These are phyloP conservation scores for Thysanoteuthis rhombus DNA, from an alignment of 2,888 invertebrate genomes.

Conservation along the genomic window DNA sequence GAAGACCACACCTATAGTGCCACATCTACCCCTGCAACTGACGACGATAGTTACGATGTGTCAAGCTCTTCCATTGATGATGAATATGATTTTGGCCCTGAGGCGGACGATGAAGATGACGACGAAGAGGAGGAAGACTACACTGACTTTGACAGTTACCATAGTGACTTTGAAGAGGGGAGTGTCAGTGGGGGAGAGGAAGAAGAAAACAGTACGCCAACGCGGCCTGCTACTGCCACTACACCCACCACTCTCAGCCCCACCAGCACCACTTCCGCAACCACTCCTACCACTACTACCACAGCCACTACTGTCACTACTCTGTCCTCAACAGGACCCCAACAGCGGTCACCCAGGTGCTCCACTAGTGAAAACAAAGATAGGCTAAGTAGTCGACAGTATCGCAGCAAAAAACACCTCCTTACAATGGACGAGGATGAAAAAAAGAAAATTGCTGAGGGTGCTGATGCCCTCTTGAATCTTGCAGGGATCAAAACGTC, in stretches of 20 bases:
- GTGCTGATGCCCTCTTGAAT: conserved; percentile 82
- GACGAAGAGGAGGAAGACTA: conserved; percentile 43
- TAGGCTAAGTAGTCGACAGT: neutral
- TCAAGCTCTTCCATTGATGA: conserved; percentile 67
- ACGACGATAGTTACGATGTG: conserved; percentile 47
- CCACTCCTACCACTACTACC: conserved; percentile 27
- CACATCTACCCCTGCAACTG: conserved; percentile 47
- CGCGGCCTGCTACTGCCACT: neutral
- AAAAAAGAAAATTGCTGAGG: conserved; percentile 77
- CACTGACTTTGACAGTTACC: conserved; percentile 44
- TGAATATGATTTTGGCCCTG: conserved; percentile 66
- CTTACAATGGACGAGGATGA: conserved; percentile 60
- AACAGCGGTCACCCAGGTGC: conserved; percentile 1
- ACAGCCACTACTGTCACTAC: neutral
- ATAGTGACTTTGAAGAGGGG: conserved; percentile 43
- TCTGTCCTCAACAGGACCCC: neutral
- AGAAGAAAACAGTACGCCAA: conserved; percentile 51
- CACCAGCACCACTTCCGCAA: conserved; percentile 32
- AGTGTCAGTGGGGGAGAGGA: conserved; percentile 52
- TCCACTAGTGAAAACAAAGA: conserved; percentile 33
- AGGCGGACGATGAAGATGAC: conserved; percentile 45
- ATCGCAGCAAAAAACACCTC: conserved; percentile 34
- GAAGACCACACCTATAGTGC: conserved; percentile 92
- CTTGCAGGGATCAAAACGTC: conserved; percentile 74
- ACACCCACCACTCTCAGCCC: conserved; percentile 22